Percentiles rank a stretch among this genome's conserved stretches.
phyloP scores from a whole-genome alignment of 1,140 invertebrate species.

The Ceratina calcarata region DNA sequence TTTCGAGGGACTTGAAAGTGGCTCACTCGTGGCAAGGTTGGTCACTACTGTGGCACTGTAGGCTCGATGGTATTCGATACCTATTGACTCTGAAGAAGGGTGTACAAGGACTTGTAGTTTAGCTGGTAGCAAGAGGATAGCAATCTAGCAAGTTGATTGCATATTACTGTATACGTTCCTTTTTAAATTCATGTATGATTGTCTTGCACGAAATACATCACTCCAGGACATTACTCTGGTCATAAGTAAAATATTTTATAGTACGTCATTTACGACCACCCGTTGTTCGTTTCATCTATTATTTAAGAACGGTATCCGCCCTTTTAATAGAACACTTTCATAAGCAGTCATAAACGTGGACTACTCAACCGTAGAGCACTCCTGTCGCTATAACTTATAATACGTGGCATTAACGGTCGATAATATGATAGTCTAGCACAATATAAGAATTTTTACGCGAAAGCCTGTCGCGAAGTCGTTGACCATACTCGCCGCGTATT shows the following conservation, averaged over 20 bases:
- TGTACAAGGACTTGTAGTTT: no score
- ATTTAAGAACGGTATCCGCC: constrained; percentile 45
- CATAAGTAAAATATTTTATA: constrained; percentile 14
- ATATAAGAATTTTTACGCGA: constrained; percentile 63
- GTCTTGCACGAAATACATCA: no score
- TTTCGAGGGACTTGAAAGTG: constrained; percentile 12
- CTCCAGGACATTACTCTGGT: background rate
- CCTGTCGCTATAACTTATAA: constrained; percentile 62
- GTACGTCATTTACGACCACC: constrained; percentile 12
- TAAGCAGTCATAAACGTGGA: constrained; percentile 58
- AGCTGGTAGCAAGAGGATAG: background rate
- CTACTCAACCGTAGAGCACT: constrained; percentile 44
- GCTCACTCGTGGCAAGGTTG: background rate
- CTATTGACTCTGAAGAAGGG: background rate
- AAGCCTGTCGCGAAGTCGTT: constrained; percentile 49
- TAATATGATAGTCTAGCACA: constrained; percentile 66
- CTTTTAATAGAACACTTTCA: constrained; percentile 64
- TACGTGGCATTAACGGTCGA: constrained; percentile 62
- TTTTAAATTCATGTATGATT: no score
- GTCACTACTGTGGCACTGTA: background rate
- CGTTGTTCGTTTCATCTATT: constrained; percentile 46
- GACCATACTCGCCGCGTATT: constrained; percentile 45
- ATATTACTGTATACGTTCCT: no score
- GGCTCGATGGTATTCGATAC: background rate
- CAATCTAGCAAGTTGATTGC: no score